phyloP scores from a whole-genome alignment of 2,113 vertebrate species.

The Plectropomus leopardus region DNA sequence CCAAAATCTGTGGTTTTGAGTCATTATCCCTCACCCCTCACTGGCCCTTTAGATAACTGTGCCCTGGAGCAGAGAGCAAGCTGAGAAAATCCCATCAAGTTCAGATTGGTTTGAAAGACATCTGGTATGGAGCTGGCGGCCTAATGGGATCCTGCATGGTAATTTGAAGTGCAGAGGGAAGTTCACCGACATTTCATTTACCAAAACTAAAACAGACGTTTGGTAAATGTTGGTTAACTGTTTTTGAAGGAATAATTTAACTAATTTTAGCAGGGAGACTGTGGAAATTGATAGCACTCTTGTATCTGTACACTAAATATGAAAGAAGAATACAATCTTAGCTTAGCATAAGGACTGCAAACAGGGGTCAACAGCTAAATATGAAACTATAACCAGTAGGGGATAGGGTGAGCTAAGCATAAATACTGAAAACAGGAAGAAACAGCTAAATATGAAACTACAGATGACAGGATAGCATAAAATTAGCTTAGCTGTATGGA shows the following conservation, averaged over 20 bases:
- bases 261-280: too few species aligned
- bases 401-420: too few species aligned
- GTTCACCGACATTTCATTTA: conserved; percentile 48
- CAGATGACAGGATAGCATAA: too few species aligned
- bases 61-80: conserved; percentile 48
- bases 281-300: not conserved
- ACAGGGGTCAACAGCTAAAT: not conserved
- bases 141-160: conserved; percentile 42
- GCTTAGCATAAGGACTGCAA: not conserved
- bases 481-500: too few species aligned
- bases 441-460: too few species aligned
- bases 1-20: conserved; percentile 60
- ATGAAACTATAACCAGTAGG: too few species aligned
- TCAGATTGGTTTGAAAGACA: conserved; percentile 69
- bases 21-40: conserved; percentile 63
- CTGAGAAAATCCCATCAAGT: conserved; percentile 76
- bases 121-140: conserved; percentile 61
- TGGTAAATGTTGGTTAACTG: not conserved
- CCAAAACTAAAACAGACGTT: not conserved
- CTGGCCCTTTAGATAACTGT: conserved; percentile 52
- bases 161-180: conserved; percentile 37
- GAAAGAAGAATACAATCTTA: not conserved
- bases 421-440: too few species aligned
- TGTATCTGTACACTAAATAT: not conserved
- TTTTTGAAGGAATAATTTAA: not conserved